Evolutionary conservation across 2,797 vertebrate genomes (phyloP).

Genomic region (Liparis tanakae): DNA sequence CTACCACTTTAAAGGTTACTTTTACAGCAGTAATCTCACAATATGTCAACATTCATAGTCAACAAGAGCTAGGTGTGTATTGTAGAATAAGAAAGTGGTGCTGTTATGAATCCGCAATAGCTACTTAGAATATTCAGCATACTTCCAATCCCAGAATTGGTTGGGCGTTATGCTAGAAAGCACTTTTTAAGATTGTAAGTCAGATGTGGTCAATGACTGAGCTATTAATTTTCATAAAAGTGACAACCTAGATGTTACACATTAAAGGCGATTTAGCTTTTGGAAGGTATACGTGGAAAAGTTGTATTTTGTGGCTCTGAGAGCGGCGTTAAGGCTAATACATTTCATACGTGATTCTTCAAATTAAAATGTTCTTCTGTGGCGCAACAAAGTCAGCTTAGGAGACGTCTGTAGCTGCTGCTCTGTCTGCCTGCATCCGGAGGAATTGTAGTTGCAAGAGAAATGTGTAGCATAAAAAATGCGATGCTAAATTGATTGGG

Average conservation of each 20-base stretch:
- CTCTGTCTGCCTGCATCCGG: background rate
- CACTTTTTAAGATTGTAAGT: background rate
- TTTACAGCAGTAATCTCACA: background rate
- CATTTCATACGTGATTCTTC: background rate
- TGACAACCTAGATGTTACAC: too few species aligned
- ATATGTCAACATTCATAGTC: background rate
- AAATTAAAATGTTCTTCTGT: background rate
- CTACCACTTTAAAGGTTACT: background rate
- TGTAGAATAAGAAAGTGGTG: background rate
- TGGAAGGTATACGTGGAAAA: background rate
- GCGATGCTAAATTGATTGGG: background rate
- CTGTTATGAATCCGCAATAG: background rate
- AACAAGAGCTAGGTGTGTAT: background rate
- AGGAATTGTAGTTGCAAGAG: background rate
- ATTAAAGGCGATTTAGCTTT: conserved; percentile 1
- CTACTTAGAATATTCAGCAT: background rate
- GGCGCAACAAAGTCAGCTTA: background rate
- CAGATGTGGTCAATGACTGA: background rate
- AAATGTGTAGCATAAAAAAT: background rate
- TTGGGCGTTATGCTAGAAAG: background rate
- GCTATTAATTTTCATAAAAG: background rate
- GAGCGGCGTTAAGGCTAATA: background rate
- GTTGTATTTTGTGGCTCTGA: background rate
- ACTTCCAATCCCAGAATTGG: background rate
- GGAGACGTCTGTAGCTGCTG: background rate